These are phyloP conservation scores for Macaria liturata DNA, from an alignment of 2,888 invertebrate genomes.

Conservation along the genomic window DNA sequence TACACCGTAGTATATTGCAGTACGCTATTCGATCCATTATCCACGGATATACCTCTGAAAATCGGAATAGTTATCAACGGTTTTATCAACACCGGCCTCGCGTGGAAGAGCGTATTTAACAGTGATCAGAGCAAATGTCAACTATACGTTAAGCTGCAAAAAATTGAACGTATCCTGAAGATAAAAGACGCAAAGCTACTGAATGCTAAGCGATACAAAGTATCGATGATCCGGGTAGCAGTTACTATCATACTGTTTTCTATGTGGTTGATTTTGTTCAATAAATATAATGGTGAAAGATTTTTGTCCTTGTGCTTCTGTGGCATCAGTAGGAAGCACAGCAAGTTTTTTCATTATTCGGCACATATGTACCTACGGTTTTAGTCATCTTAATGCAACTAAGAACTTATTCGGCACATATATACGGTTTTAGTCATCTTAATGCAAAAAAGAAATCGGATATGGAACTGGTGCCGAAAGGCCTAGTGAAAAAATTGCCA, in stretches of 20 bases:
- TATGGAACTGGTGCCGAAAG: slow-evolving; percentile 6
- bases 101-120: slow-evolving; percentile 43
- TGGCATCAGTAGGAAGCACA: slow-evolving; percentile 36
- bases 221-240: slow-evolving; percentile 21
- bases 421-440: slow-evolving; percentile 36
- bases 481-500: slow-evolving; percentile 20
- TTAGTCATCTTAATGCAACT: slow-evolving; percentile 44
- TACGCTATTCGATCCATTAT: slow-evolving; percentile 32
- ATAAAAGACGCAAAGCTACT: slow-evolving; percentile 38
- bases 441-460: slow-evolving; percentile 12
- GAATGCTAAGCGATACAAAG: slow-evolving; percentile 40
- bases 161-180: slow-evolving; percentile 52
- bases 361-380: slow-evolving; percentile 43
- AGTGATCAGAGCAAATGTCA: slow-evolving; percentile 40
- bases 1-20: slow-evolving; percentile 39
- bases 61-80: slow-evolving; percentile 41
- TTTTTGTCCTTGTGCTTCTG: slow-evolving; percentile 38
- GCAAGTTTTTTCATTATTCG: slow-evolving; percentile 45
- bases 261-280: slow-evolving; percentile 36
- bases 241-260: slow-evolving; percentile 19
- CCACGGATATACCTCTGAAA: slow-evolving; percentile 45
- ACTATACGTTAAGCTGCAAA: slow-evolving; percentile 62
- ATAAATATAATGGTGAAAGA: slow-evolving; percentile 37
- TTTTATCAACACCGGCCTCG: slow-evolving; percentile 37
- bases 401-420: too few species aligned